A percentile compares a stretch with the other conserved stretches of the same genome.
Evolutionary conservation across 2,113 vertebrate genomes (phyloP).

Genomic region (Phodopus roborovskii): DNA sequence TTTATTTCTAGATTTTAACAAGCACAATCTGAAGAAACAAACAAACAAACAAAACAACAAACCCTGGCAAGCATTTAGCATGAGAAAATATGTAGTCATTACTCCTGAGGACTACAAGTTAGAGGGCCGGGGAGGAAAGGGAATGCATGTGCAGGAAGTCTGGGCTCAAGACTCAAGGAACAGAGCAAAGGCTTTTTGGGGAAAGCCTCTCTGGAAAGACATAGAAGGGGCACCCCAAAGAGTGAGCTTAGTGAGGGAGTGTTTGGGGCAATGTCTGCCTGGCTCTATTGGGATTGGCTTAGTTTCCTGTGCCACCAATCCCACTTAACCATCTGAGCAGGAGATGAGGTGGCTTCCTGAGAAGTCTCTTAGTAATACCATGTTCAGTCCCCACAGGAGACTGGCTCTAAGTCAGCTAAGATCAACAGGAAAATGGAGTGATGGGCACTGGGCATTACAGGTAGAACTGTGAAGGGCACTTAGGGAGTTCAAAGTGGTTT

Average conservation of each 20-base stretch:
- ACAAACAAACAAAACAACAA: neutral
- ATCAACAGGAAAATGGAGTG: neutral
- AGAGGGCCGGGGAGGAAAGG: neutral
- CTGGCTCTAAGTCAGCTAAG: neutral
- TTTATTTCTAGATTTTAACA: conserved; percentile 70
- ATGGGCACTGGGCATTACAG: neutral
- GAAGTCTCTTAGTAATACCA: neutral
- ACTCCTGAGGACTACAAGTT: neutral
- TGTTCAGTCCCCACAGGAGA: neutral
- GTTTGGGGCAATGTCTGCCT: neutral
- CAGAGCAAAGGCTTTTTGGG: neutral
- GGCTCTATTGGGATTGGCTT: accelerated
- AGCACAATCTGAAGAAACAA: conserved; percentile 55
- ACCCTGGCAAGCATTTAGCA: neutral
- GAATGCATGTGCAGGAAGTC: conserved; percentile 30
- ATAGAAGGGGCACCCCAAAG: neutral
- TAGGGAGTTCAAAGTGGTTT: neutral
- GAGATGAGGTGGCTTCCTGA: conserved; percentile 6
- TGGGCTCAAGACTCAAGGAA: no score
- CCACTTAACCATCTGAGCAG: neutral
- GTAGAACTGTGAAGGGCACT: neutral
- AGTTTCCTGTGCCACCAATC: neutral
- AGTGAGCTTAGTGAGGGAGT: neutral
- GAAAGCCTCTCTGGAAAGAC: neutral
- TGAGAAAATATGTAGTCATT: conserved; percentile 6